phyloP scores from a whole-genome alignment of 2,888 invertebrate species.

The Lepidochrysops patricia region DNA sequence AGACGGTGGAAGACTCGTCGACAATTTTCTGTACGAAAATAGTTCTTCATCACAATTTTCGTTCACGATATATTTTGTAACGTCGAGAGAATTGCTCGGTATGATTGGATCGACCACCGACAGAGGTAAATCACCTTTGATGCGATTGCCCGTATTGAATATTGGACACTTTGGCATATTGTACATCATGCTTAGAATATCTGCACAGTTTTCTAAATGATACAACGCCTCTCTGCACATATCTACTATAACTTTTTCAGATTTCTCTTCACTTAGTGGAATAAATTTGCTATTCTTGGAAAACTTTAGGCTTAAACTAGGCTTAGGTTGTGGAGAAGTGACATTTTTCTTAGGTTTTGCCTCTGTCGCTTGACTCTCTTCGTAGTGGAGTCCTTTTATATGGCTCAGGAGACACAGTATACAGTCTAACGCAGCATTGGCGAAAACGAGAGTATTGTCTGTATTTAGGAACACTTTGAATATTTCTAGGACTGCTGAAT shows the following conservation, averaged over 20 bases:
- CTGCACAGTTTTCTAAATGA: constrained; percentile 89
- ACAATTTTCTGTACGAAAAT: constrained; percentile 77
- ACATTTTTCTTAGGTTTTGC: constrained; percentile 52
- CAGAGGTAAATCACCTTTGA: constrained; percentile 84
- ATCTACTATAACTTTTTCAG: constrained; percentile 69
- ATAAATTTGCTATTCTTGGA: constrained; percentile 67
- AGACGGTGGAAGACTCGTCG: constrained; percentile 64
- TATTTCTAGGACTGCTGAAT: constrained; percentile 87
- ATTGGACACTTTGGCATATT: constrained; percentile 95
- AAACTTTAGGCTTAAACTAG: constrained; percentile 56
- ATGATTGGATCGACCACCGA: constrained; percentile 90
- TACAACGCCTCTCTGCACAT: constrained; percentile 86
- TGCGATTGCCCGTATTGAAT: constrained; percentile 90
- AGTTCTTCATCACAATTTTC: constrained; percentile 79
- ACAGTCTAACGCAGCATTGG: constrained; percentile 95
- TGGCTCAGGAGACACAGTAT: constrained; percentile 88
- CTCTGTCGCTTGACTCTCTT: constrained; percentile 66
- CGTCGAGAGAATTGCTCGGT: constrained; percentile 80
- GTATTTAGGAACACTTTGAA: constrained; percentile 95
- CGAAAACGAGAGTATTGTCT: constrained; percentile 93
- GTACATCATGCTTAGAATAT: constrained; percentile 92
- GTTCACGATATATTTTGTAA: constrained; percentile 79
- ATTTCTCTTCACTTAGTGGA: constrained; percentile 61
- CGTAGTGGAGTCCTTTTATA: constrained; percentile 81
- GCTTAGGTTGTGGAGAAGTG: constrained; percentile 47